A percentile compares a stretch with the other conserved stretches of the same genome.
These are phyloP conservation scores for Meiosimyza decipiens DNA, from an alignment of 2,888 invertebrate species.

Conservation along the genomic window DNA sequence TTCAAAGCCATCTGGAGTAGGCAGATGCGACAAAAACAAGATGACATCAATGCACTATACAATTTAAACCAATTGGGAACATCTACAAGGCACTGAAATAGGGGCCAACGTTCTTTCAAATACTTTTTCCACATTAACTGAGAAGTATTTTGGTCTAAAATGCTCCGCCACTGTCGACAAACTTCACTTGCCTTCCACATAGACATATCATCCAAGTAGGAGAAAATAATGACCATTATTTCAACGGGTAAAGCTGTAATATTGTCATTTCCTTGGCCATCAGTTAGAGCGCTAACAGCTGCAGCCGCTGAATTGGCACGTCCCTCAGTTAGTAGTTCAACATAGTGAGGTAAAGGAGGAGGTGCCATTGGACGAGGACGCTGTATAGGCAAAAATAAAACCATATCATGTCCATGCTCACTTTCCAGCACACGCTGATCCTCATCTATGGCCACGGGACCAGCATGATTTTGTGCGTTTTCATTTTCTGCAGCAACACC, in stretches of 20 bases:
- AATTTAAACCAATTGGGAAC: slow-evolving; percentile 85
- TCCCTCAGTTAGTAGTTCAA: slow-evolving; percentile 61
- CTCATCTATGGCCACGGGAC: slow-evolving; percentile 31
- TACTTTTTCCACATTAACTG: slow-evolving; percentile 84
- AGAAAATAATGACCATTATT: slow-evolving; percentile 89
- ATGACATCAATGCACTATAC: slow-evolving; percentile 76
- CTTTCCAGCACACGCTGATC: slow-evolving; percentile 28
- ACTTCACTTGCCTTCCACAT: slow-evolving; percentile 90
- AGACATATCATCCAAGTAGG: slow-evolving; percentile 90
- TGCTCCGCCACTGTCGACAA: slow-evolving; percentile 84
- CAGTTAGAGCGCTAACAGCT: slow-evolving; percentile 16
- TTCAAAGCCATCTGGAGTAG: slow-evolving; percentile 85
- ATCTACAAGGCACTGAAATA: slow-evolving; percentile 79
- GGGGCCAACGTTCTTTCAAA: slow-evolving; percentile 84
- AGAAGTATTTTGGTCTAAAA: slow-evolving; percentile 82
- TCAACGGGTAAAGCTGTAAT: slow-evolving; percentile 62
- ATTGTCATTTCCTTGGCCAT: slow-evolving; percentile 46
- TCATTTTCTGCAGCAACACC: slow-evolving; percentile 40
- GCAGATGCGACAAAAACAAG: slow-evolving; percentile 88
- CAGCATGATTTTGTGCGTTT: slow-evolving; percentile 28
- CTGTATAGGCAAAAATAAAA: slow-evolving; percentile 53
- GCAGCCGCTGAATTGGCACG: slow-evolving; percentile 48
- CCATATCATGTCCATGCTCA: slow-evolving; percentile 34
- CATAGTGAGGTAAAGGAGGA: slow-evolving; percentile 58
- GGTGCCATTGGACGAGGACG: slow-evolving; percentile 60